Conservation (phyloP, 2,113 vertebrate species). For the Brachyhypopomus occidentalis region DNA sequence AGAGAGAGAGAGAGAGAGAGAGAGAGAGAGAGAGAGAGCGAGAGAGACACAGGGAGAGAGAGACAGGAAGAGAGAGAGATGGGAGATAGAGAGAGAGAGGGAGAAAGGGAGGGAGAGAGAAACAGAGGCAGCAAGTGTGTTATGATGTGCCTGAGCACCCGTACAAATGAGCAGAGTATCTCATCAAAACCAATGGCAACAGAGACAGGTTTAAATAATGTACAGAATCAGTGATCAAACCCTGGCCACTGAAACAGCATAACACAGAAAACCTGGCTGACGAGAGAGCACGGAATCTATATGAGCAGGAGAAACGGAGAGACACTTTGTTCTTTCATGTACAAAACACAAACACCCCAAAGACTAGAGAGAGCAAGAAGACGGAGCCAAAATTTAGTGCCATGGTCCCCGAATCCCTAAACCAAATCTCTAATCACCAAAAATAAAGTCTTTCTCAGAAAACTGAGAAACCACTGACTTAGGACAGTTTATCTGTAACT, state of each 20-base stretch:
- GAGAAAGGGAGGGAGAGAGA: not conserved
- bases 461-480: too few relatives aligned
- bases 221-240: too few relatives aligned
- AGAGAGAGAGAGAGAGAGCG: conserved; percentile 14
- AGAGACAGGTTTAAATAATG: not conserved
- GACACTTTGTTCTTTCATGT: too few relatives aligned
- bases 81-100: conserved; percentile 1
- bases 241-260: too few relatives aligned
- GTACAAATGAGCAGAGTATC: too few relatives aligned
- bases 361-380: not conserved
- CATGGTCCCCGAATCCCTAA: too few relatives aligned
- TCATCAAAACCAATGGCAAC: not conserved
- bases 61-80: conserved; percentile 3
- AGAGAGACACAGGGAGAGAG: conserved; percentile 16
- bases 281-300: too few relatives aligned
- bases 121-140: not conserved
- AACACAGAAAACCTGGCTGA: too few relatives aligned
- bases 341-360: not conserved
- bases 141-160: not conserved
- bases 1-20: conserved; percentile 18
- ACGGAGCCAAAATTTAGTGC: not conserved
- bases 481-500: too few relatives aligned
- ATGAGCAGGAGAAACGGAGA: too few relatives aligned
- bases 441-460: too few relatives aligned
- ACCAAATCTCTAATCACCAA: too few relatives aligned